phyloP scores from a whole-genome alignment of 2,888 invertebrate genomes.

The Sphaeridia pumilis region DNA sequence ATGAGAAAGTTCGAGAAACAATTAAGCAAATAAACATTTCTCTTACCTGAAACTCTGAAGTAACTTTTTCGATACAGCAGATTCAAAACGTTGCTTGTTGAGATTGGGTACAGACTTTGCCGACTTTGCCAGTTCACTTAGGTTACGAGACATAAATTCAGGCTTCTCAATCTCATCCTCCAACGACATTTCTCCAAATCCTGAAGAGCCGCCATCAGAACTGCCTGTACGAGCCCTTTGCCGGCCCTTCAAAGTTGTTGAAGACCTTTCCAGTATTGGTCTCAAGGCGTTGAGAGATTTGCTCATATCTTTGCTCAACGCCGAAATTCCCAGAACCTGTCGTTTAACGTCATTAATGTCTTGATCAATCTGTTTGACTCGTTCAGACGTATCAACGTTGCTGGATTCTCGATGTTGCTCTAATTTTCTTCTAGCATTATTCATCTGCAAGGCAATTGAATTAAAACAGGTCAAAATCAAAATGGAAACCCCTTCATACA shows the following conservation, averaged over 20 bases:
- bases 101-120: no score
- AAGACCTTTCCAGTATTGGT: neutral
- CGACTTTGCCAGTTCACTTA: neutral
- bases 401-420: neutral
- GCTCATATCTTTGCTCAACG: conserved; percentile 13
- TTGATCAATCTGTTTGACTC: conserved; percentile 8
- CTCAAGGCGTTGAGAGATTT: neutral
- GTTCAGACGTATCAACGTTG: conserved; percentile 4
- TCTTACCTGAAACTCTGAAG: conserved; percentile 8
- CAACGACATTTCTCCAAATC: conserved; percentile 14
- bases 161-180: conserved; percentile 12
- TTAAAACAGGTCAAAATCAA: no score
- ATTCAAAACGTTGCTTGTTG: no score
- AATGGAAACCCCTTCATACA: no score
- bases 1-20: no score
- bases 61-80: neutral
- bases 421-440: neutral
- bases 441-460: neutral
- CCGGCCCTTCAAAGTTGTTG: neutral
- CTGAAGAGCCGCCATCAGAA: conserved; percentile 12
- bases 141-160: neutral
- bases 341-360: conserved; percentile 4
- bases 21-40: neutral
- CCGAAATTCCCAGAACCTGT: conserved; percentile 7
- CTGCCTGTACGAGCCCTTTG: neutral